Evolutionary conservation across 2,113 vertebrate species (phyloP), one percentile per base, ranked within the genome.

Genomic region (Callionymus lyra): DNA sequence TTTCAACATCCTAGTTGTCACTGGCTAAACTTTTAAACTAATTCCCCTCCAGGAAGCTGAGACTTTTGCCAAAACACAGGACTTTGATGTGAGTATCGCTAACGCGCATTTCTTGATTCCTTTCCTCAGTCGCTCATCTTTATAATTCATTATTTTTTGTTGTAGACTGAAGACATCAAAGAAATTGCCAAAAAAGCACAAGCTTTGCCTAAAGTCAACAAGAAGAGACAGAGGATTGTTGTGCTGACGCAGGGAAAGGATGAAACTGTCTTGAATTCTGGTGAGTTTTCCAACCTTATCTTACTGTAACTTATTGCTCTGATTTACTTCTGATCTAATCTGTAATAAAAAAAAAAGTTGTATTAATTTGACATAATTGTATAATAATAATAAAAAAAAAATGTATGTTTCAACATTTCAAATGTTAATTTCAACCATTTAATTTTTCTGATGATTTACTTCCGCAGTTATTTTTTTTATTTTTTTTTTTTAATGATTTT

Each of bases 241-340:
- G 81, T 99, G 54, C 88, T 99, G 42, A 98, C 95, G 18, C 95
- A 98, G 71, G 95, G 95, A 32, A 93, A 88, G 38, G 87, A 91
- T 3, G 84, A 89, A 19, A 98, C 94, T 0, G 41, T 91, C 15
- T 56, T 96, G 85, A 85, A 84, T 45, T 83, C 72, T 72, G 85
- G 93, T 97, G 87, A 44, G 71, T 61, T 51, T 34, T 33, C 3
- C 9, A 6, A 19, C 34, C 10, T 9, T 15, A 2, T 18, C 35
- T 14, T 19, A 0, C 10, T 32, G 13, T 4, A n/a, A n/a, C n/a
- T n/a, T n/a, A n/a, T n/a, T n/a, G n/a, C n/a, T n/a, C n/a, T n/a
- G n/a, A n/a, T n/a, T n/a, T n/a, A n/a, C n/a, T n/a, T n/a, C n/a
- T n/a, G n/a, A n/a, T n/a, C n/a, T n/a, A n/a, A n/a, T n/a, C n/a